Evolutionary conservation across 2,113 vertebrate genomes (phyloP).

Genomic region (Camelus dromedarius): DNA sequence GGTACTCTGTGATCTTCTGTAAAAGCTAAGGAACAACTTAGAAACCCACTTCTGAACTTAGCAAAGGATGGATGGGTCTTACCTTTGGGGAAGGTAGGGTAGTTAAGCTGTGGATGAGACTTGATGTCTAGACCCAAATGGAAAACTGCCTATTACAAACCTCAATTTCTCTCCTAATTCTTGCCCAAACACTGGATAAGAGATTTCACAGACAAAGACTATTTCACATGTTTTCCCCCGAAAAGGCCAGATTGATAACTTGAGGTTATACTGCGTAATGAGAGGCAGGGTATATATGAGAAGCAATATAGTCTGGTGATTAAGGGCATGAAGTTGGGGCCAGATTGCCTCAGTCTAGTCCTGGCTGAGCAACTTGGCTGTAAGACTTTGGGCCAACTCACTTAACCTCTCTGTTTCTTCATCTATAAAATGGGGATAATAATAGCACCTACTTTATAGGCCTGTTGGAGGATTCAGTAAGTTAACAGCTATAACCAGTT

Average conservation of each 20-base stretch:
- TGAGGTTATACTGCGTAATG: neutral
- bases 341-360: neutral
- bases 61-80: neutral
- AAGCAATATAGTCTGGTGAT: neutral
- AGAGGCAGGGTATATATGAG: neutral
- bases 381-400: neutral
- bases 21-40: neutral
- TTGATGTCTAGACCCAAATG: neutral
- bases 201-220: constrained; percentile 7
- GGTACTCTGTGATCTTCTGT: neutral
- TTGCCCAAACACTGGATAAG: neutral
- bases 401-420: constrained; percentile 21
- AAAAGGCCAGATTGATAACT: neutral
- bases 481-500: neutral
- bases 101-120: neutral
- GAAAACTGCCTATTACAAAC: constrained; percentile 50
- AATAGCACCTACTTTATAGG: neutral
- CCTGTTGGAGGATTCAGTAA: neutral
- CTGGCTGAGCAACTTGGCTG: neutral
- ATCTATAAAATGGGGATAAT: constrained; percentile 20
- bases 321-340: neutral
- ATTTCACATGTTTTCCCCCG: neutral
- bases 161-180: constrained; percentile 41
- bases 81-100: neutral
- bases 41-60: constrained; percentile 14